Conservation (phyloP, 1,140 invertebrate species). For the Hirudo medicinalis region DNA sequence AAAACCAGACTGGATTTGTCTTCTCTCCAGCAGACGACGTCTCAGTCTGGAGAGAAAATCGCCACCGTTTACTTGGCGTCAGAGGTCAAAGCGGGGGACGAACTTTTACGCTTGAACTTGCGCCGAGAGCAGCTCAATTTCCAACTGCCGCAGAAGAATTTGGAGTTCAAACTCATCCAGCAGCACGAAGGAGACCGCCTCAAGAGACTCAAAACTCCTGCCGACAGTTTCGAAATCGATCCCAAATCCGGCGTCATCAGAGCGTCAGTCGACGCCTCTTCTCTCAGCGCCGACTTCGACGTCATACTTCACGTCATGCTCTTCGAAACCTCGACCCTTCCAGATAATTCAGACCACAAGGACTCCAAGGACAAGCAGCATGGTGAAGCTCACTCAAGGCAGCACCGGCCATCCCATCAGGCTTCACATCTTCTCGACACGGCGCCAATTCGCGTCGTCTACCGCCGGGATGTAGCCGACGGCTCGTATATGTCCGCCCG, state of each 20-base stretch:
- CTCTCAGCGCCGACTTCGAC: not conserved
- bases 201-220: not conserved
- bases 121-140: too few relatives aligned
- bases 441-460: too few relatives aligned
- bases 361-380: not conserved
- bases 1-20: too few relatives aligned
- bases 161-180: not conserved
- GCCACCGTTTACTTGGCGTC: too few relatives aligned
- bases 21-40: too few relatives aligned
- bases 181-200: not conserved
- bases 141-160: not conserved
- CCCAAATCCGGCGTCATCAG: constrained; percentile 7
- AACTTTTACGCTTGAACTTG: too few relatives aligned
- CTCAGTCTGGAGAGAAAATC: too few relatives aligned
- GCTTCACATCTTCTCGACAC: too few relatives aligned
- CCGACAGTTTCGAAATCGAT: constrained; percentile 9
- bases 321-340: not conserved
- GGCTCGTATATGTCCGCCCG: not conserved
- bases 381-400: not conserved
- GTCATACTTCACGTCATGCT: constrained; percentile 5
- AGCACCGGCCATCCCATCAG: too few relatives aligned
- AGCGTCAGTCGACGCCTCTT: not conserved
- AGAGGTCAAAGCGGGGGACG: too few relatives aligned
- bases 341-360: not conserved
- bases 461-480: too few relatives aligned